phyloP scores from a whole-genome alignment of 1,140 invertebrate genomes.

The Hermatobates lingyangjiaoensis region DNA sequence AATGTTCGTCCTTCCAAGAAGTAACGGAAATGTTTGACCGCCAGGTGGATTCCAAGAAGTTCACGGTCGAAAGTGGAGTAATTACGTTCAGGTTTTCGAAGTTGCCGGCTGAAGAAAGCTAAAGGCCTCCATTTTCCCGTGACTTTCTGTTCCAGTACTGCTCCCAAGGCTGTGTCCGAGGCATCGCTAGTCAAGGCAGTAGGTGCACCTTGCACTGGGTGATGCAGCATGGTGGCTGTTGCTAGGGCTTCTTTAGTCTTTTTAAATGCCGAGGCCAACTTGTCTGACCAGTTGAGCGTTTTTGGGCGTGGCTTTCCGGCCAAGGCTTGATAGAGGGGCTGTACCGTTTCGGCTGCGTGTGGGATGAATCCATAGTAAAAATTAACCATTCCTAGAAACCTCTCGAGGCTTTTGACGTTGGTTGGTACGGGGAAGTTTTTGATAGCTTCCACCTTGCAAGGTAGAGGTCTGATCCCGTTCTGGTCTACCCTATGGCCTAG shows the following conservation, averaged over 20 bases:
- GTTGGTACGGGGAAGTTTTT: slow-evolving; percentile 16
- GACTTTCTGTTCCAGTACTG: background rate
- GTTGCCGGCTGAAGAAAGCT: too few relatives aligned
- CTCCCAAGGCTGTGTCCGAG: background rate
- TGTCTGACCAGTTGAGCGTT: slow-evolving; percentile 9
- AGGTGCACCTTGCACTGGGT: background rate
- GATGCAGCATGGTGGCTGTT: background rate
- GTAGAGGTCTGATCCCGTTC: slow-evolving; percentile 16
- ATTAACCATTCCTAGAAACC: slow-evolving; percentile 21
- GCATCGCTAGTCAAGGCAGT: background rate
- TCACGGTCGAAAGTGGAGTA: slow-evolving; percentile 23
- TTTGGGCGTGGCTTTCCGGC: slow-evolving; percentile 7
- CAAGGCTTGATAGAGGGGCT: slow-evolving; percentile 9
- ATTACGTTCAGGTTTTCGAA: too few relatives aligned
- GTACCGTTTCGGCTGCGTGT: slow-evolving; percentile 9
- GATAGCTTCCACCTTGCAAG: slow-evolving; percentile 16
- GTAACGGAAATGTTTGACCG: slow-evolving; percentile 20
- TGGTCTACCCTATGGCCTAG: slow-evolving; percentile 19
- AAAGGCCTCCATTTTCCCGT: background rate
- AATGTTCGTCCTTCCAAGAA: slow-evolving; percentile 20
- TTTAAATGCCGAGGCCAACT: slow-evolving; percentile 13
- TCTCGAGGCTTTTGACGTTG: slow-evolving; percentile 13
- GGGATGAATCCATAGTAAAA: slow-evolving; percentile 19
- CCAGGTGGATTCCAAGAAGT: slow-evolving; percentile 21
- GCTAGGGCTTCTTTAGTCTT: slow-evolving; percentile 8